Evolutionary conservation across 1,140 invertebrate species (phyloP), one percentile per base, ranked within the genome.

Genomic region (Triops cancriformis): DNA sequence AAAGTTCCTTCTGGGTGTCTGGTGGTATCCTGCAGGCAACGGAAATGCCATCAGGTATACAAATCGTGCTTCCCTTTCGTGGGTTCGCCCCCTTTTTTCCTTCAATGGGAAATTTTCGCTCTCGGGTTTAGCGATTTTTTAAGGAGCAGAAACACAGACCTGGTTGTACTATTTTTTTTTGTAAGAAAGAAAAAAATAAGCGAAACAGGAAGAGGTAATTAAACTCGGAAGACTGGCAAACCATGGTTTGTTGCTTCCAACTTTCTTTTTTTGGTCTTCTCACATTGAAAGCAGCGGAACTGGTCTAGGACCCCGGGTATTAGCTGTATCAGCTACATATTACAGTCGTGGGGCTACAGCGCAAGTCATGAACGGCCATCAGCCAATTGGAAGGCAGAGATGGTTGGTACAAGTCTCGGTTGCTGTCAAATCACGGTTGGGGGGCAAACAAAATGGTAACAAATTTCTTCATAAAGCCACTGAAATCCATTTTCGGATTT

Each of bases 161-260:
- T 64, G 51, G 10, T 64, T n/a, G 31, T 4, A 2, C 7, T 4
- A 4, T 37, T 37, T 37, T 37, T 4, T 37, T 37, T 37, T 2
- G 2, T 7, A 37, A 37, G 31, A 7, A 64, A 64, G 51, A 23
- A 18, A n/a, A 6, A n/a, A n/a, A n/a, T n/a, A n/a, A 6, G 23
- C 51, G 5, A 64, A 23, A 64, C 51, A 64, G 51, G 51, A 64
- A 64, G 51, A 64, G 51, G 51, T 64, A 64, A 64, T 64, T 64
- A 64, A 37, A 64, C 51, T n/a, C 51, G 51, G 18, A 64, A 64
- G 51, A 64, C 51, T 64, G n/a, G 51, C 14, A 64, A 18, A 64
- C 23, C 51, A 37, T 37, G 31, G 31, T 37, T 37, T 37, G 31
- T 37, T 37, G 31, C 31, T 4, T 37, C 31, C 31, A 37, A 37